These are phyloP conservation scores for Geotrupes spiniger DNA, from an alignment of 2,888 invertebrate genomes.

Conservation along the genomic window DNA sequence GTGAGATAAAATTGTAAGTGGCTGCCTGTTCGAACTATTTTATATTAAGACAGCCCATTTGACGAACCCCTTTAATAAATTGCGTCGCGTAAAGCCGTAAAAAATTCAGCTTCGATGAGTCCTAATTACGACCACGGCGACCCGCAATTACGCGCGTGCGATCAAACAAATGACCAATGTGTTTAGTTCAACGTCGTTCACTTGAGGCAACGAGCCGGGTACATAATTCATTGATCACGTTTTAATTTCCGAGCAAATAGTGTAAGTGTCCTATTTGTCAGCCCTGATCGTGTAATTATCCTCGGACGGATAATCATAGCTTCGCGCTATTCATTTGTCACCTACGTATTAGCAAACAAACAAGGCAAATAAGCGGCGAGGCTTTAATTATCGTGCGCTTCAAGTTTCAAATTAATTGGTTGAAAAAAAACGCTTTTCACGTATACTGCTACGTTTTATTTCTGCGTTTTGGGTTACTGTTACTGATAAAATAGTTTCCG, in stretches of 20 bases:
- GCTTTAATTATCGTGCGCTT: not conserved
- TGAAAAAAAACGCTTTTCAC: no score
- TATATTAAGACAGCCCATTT: no score
- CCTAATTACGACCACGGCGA: conserved; percentile 1
- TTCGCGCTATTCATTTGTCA: not conserved
- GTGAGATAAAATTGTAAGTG: no score
- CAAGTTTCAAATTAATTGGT: no score
- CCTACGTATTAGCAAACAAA: conserved; percentile 1
- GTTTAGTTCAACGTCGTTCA: not conserved
- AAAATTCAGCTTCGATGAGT: not conserved
- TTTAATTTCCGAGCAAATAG: conserved; percentile 29
- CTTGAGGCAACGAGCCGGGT: conserved; percentile 10
- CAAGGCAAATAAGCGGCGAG: not conserved
- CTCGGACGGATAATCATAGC: conserved; percentile 6
- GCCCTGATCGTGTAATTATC: conserved; percentile 19
- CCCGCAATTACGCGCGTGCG: no score
- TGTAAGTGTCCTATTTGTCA: conserved; percentile 29
- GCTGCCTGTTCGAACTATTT: no score
- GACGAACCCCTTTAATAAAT: no score
- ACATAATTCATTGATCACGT: conserved; percentile 33
- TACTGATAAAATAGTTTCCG: no score
- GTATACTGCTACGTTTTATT: no score
- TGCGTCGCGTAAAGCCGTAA: no score
- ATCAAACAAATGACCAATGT: conserved; percentile 3
- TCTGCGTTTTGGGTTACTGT: no score